Conservation (phyloP, 1,140 invertebrate genomes). For the Anastatus disparis region DNA sequence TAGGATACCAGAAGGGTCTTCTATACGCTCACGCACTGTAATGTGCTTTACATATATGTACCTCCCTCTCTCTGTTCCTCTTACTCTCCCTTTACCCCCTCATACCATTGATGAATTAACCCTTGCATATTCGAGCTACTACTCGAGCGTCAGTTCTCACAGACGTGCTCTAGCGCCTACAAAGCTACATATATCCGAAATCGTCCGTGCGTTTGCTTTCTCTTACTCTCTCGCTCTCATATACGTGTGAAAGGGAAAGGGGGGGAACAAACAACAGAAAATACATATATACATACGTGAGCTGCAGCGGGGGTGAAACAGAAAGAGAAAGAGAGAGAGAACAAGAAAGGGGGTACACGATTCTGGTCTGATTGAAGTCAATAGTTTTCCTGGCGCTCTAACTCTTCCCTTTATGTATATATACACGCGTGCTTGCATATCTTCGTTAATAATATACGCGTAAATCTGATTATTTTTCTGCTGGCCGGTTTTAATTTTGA, state of each 20-base stretch:
- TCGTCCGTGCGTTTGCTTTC: constrained; percentile 34
- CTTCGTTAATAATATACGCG: constrained; percentile 64
- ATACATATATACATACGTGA: constrained; percentile 24
- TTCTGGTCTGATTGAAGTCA: constrained; percentile 60
- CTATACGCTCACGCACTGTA: too few species aligned
- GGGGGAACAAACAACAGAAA: constrained; percentile 32
- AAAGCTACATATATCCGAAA: constrained; percentile 31
- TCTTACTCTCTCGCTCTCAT: constrained; percentile 22
- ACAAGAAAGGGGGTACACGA: constrained; percentile 46
- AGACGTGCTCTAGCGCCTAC: background rate
- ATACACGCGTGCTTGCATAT: constrained; percentile 44
- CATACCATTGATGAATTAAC: constrained; percentile 25
- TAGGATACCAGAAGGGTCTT: too few species aligned
- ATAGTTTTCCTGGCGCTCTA: constrained; percentile 54
- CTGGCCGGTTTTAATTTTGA: constrained; percentile 63
- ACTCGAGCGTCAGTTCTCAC: constrained; percentile 5
- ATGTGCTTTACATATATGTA: background rate
- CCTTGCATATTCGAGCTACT: too few species aligned
- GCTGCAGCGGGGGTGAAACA: constrained; percentile 25
- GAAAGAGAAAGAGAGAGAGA: constrained; percentile 33
- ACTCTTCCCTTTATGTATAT: background rate
- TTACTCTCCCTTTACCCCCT: too few species aligned
- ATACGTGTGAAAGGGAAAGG: constrained; percentile 31
- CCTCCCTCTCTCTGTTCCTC: too few species aligned
- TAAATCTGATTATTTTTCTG: constrained; percentile 66